Base-by-base conservation (phyloP, 2,888 invertebrate genomes). In the Epiblema foenella region DNA sequence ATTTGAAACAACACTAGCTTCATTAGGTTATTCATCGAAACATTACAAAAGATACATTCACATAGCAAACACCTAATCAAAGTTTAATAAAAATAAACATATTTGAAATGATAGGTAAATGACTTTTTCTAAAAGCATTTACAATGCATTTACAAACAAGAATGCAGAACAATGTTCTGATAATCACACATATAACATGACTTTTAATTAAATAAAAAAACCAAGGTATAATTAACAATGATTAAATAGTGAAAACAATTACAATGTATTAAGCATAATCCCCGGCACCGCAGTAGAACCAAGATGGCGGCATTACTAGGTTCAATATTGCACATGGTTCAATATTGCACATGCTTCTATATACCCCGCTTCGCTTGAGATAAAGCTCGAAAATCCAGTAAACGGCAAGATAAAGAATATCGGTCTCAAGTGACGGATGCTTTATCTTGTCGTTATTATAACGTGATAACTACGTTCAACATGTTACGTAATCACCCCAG, bases 161-260 rank as follows among this genome's bases (percentile, higher is more conserved):
- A 46, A 46, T 46, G n/a, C 46, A n/a, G n/a, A 46, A 46, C 7
- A 46, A 24, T n/a, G 20, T 20, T 18, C 15, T 10, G 15, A 4
- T 51, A 9, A 37, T 52, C n/a, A 39, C 15, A 64, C 24, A 52
- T 1, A 33, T 24, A 24, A 24, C 24, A 33, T 33, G 33, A 24
- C 64, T 37, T 15, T 9, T 52, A 1, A 24, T 5, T 24, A 24
- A 15, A 20, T 11, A 18, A 51, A 33, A 12, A 12, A 52, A 18
- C 33, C n/a, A 51, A 29, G 18, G 5, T 62, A 51, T 8, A 60
- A 46, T 12, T 8, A 60, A 57, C 17, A 58, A 59, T n/a, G 51
- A n/a, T 67, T n/a, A n/a, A 59, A 67, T 17, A 62, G 46, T n/a
- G 54, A 24, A 54, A 54, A 54, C 12, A 54, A 29, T 29, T 12